Percentiles rank a stretch among this genome's conserved stretches.
phyloP scores from a whole-genome alignment of 2,888 invertebrate genomes.

The Melinaea menophilus region DNA sequence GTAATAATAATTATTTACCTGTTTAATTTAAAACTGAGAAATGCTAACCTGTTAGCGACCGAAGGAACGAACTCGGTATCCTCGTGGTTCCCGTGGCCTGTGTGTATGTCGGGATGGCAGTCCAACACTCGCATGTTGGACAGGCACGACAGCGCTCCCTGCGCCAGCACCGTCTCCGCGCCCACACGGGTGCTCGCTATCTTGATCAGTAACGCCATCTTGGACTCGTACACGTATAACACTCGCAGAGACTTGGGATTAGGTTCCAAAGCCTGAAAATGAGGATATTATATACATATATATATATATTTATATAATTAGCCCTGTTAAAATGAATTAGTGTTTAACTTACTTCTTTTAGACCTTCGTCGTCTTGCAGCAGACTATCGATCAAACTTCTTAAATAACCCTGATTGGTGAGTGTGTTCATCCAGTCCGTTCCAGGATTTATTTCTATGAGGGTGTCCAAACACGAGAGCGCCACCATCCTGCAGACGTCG shows the following conservation, averaged over 20 bases:
- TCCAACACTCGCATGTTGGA: slow-evolving; percentile 84
- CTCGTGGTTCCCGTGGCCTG: slow-evolving; percentile 30
- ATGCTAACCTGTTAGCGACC: slow-evolving; percentile 48
- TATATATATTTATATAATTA: background rate
- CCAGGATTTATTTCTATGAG: slow-evolving; percentile 86
- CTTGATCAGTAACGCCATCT: slow-evolving; percentile 87
- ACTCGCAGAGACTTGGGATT: slow-evolving; percentile 83
- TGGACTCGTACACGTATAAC: slow-evolving; percentile 91
- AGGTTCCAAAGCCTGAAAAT: slow-evolving; percentile 77
- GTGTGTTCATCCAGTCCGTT: slow-evolving; percentile 72
- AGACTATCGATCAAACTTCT: slow-evolving; percentile 90
- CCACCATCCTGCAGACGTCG: slow-evolving; percentile 93
- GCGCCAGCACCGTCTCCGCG: slow-evolving; percentile 84
- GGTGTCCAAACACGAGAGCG: slow-evolving; percentile 88
- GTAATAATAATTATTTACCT: too few relatives aligned
- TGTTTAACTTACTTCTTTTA: slow-evolving; percentile 66
- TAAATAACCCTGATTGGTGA: slow-evolving; percentile 81
- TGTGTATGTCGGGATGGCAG: slow-evolving; percentile 83
- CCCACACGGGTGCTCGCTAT: slow-evolving; percentile 83
- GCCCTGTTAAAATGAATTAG: background rate
- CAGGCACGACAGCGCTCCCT: slow-evolving; percentile 82
- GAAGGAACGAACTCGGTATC: slow-evolving; percentile 57
- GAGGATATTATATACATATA: background rate
- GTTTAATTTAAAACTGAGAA: too few relatives aligned
- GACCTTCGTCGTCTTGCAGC: slow-evolving; percentile 83